A percentile compares a stretch with the other conserved stretches of the same genome.
phyloP scores from a whole-genome alignment of 2,113 vertebrate species.

The Pomatostomus ruficeps region DNA sequence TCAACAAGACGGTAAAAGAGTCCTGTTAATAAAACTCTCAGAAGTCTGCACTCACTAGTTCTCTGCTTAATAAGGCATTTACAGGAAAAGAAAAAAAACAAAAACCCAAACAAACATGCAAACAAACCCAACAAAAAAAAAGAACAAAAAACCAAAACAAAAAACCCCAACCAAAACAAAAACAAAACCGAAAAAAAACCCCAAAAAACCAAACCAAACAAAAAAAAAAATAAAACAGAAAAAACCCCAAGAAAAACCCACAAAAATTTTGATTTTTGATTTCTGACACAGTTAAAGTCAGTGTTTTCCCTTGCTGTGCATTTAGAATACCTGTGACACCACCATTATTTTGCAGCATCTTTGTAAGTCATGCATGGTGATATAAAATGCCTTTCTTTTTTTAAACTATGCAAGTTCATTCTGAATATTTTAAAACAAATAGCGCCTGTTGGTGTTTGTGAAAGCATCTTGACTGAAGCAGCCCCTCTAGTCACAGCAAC shows the following conservation, averaged over 20 bases:
- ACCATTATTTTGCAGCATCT: neutral
- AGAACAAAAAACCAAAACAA: neutral
- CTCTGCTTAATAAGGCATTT: neutral
- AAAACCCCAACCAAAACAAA: neutral
- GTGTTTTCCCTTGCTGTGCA: neutral
- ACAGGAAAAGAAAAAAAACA: neutral
- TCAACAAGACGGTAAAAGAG: neutral
- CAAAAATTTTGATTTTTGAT: neutral
- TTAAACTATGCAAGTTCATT: neutral
- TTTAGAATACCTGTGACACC: neutral
- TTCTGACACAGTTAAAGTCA: neutral
- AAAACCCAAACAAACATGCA: too few species aligned
- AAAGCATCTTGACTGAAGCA: neutral
- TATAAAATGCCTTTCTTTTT: neutral
- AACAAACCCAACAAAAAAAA: too few species aligned
- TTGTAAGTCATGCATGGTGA: neutral
- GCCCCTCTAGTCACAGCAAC: neutral
- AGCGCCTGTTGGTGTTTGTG: neutral
- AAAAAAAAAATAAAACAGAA: neutral
- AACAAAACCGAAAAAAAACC: neutral
- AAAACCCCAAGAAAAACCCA: neutral
- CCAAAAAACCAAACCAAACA: neutral
- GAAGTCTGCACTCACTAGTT: neutral
- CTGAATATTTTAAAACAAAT: neutral
- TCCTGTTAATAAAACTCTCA: neutral